These are phyloP conservation scores for Tachina fera DNA, from an alignment of 2,888 invertebrate species.

Conservation along the genomic window DNA sequence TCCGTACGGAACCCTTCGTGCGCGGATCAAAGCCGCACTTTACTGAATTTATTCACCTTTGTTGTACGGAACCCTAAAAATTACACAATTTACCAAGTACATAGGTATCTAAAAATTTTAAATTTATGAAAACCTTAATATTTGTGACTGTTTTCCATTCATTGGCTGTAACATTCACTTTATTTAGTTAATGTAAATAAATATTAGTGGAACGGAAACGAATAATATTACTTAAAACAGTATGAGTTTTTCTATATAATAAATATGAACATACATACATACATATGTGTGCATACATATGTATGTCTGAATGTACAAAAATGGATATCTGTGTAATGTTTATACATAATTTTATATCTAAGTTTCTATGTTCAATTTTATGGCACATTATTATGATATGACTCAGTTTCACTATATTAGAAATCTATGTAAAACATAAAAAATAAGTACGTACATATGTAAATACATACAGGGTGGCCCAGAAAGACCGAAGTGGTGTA, in stretches of 20 bases:
- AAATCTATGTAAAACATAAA: constrained; percentile 12
- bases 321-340: background rate
- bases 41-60: too few species aligned
- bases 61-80: too few species aligned
- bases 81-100: too few species aligned
- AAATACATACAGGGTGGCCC: too few species aligned
- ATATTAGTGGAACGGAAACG: constrained; percentile 66
- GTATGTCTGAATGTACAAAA: background rate
- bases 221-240: constrained; percentile 41
- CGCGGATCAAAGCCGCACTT: too few species aligned
- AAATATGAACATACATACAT: background rate
- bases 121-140: background rate
- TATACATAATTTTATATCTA: background rate
- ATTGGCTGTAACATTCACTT: constrained; percentile 30
- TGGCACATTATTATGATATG: constrained; percentile 8
- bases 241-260: constrained; percentile 14
- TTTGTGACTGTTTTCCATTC: constrained; percentile 20
- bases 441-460: background rate
- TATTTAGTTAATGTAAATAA: constrained; percentile 54
- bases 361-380: constrained; percentile 15
- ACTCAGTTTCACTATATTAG: constrained; percentile 1
- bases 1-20: too few species aligned
- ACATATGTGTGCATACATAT: background rate
- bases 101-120: too few species aligned
- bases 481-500: too few species aligned